These are phyloP conservation scores for Pemphredon lugubris DNA, from an alignment of 2,888 invertebrate genomes.

Conservation along the genomic window DNA sequence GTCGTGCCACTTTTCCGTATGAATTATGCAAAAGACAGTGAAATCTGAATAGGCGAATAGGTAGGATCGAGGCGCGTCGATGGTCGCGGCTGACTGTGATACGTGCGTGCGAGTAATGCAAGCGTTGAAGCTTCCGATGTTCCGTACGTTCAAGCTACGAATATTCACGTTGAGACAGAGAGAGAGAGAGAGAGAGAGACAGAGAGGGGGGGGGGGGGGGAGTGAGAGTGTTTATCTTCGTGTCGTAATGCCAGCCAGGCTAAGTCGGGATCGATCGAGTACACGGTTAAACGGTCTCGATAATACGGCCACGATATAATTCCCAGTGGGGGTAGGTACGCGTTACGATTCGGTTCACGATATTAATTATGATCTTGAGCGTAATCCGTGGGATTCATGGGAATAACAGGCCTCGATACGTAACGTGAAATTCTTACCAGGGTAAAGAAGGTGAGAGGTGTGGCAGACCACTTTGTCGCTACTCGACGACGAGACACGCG, in stretches of 20 bases:
- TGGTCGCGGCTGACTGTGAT: constrained; percentile 2
- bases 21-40: constrained; percentile 63
- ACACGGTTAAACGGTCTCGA: constrained; percentile 11
- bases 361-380: constrained; percentile 68
- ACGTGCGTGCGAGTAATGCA: constrained; percentile 45
- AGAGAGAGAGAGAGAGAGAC: too few species aligned
- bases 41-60: constrained; percentile 36
- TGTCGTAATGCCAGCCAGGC: constrained; percentile 21
- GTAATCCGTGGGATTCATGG: constrained; percentile 69
- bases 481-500: constrained; percentile 20
- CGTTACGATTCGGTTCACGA: constrained; percentile 54
- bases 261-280: constrained; percentile 18
- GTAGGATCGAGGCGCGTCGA: constrained; percentile 9
- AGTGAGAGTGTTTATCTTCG: constrained; percentile 12
- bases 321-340: constrained; percentile 3
- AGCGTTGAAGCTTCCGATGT: constrained; percentile 16
- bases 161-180: constrained; percentile 13
- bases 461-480: constrained; percentile 26
- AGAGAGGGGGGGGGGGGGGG: too few species aligned
- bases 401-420: constrained; percentile 16
- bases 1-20: constrained; percentile 38
- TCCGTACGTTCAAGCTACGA: neutral
- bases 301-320: constrained; percentile 1
- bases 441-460: constrained; percentile 11
- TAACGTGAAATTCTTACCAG: neutral